Evolutionary conservation across 2,113 vertebrate species (phyloP).

Genomic region (Amazona guildingii): DNA sequence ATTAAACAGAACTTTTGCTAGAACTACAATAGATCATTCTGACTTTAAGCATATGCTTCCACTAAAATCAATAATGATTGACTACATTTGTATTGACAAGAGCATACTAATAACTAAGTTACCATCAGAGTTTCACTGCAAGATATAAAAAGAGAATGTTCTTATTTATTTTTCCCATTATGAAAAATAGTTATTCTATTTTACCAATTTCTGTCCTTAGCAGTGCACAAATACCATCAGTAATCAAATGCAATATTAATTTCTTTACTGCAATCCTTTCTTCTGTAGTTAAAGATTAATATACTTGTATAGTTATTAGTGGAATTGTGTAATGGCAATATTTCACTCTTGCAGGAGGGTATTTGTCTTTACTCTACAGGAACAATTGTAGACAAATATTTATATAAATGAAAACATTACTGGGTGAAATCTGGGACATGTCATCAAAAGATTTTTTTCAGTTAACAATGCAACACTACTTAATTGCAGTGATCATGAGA

Average conservation of each 20-base stretch:
- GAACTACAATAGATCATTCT: background rate
- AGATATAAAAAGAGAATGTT: background rate
- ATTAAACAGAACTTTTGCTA: background rate
- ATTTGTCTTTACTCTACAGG: background rate
- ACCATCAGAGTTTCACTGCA: background rate
- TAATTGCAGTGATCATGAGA: no score
- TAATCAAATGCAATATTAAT: background rate
- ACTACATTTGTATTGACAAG: background rate
- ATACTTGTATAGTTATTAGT: background rate
- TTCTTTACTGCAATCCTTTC: background rate
- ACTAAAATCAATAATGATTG: background rate
- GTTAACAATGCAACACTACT: background rate
- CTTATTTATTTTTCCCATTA: background rate
- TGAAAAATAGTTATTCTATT: background rate
- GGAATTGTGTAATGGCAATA: background rate
- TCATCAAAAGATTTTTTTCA: background rate
- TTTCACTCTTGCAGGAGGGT: background rate
- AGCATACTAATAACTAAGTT: background rate
- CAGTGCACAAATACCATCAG: background rate
- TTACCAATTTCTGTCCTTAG: background rate
- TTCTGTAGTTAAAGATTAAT: background rate
- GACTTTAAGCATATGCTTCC: background rate
- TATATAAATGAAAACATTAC: background rate
- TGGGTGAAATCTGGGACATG: background rate
- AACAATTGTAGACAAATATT: background rate